Evolutionary conservation across 2,888 invertebrate genomes (phyloP).

Genomic region (Tetheella fluctuosa): DNA sequence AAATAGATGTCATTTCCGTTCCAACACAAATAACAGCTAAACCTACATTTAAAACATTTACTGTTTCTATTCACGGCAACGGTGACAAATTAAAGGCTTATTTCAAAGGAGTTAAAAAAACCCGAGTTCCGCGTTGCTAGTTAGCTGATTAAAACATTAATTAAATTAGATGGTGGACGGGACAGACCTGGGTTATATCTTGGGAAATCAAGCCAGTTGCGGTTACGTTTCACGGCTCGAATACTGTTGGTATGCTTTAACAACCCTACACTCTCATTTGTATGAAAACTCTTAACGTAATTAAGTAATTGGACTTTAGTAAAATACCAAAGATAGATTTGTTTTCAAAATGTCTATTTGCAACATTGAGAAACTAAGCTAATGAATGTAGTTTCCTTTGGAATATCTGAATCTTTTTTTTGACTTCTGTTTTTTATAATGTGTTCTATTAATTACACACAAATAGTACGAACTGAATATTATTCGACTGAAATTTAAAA

Average conservation of each 20-base stretch:
- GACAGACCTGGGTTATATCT: conserved; percentile 54
- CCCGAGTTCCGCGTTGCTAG: conserved; percentile 48
- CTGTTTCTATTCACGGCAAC: conserved; percentile 15
- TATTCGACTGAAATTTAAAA: too few relatives aligned
- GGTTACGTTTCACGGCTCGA: conserved; percentile 30
- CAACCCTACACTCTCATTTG: conserved; percentile 3
- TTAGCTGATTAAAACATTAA: conserved; percentile 76
- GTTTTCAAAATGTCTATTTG: background rate
- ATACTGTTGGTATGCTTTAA: conserved; percentile 3
- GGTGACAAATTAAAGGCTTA: conserved; percentile 30
- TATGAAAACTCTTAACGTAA: conserved; percentile 4
- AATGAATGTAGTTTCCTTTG: too few relatives aligned
- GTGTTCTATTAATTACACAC: too few relatives aligned
- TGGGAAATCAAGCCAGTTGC: conserved; percentile 65
- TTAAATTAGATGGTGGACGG: conserved; percentile 63
- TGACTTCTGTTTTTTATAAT: too few relatives aligned
- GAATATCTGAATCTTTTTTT: too few relatives aligned
- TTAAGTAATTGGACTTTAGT: background rate
- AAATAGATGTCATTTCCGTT: background rate
- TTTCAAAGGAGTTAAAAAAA: conserved; percentile 39
- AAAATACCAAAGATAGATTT: background rate
- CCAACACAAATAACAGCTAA: background rate
- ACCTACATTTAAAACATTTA: background rate
- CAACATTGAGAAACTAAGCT: too few relatives aligned
- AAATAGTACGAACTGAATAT: too few relatives aligned